phyloP scores from a whole-genome alignment of 23 tunicate genomes.

The Phallusia fumigata region DNA sequence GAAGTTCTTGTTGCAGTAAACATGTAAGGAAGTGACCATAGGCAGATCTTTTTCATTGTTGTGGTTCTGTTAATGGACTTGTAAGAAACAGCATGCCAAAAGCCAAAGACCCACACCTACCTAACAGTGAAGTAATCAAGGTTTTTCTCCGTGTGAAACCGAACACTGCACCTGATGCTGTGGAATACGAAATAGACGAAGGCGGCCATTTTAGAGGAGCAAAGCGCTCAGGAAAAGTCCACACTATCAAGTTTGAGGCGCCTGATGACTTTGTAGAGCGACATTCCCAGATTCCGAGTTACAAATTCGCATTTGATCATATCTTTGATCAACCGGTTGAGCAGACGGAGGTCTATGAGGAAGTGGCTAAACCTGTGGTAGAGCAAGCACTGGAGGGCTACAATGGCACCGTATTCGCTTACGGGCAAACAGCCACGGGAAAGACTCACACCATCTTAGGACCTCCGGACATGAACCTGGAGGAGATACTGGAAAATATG shows the following conservation, averaged over 20 bases:
- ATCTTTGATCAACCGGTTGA: constrained; percentile 62
- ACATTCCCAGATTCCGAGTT: constrained; percentile 7
- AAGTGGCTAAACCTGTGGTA: constrained; percentile 63
- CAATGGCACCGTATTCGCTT: constrained; percentile 96
- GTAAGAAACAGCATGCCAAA: too few species aligned
- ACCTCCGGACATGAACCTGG: neutral
- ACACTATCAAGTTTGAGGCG: constrained; percentile 16
- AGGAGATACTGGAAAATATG: neutral
- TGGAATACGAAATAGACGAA: constrained; percentile 6
- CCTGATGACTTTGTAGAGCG: constrained; percentile 25
- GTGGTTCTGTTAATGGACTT: too few species aligned
- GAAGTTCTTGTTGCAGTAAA: too few species aligned
- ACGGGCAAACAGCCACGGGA: constrained; percentile 98
- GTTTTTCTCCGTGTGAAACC: constrained; percentile 4
- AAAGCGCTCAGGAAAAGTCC: neutral
- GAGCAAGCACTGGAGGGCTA: constrained; percentile 74
- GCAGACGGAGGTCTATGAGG: constrained; percentile 75
- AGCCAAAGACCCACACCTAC: neutral
- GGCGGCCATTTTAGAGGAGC: neutral
- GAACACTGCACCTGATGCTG: neutral
- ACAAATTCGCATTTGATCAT: constrained; percentile 61
- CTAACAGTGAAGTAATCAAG: constrained; percentile 1
- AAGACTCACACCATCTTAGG: constrained; percentile 86
- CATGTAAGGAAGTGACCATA: too few species aligned
- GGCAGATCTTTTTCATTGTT: too few species aligned